These are phyloP conservation scores for Frankliniella fusca DNA, from an alignment of 2,888 invertebrate species.

Conservation along the genomic window DNA sequence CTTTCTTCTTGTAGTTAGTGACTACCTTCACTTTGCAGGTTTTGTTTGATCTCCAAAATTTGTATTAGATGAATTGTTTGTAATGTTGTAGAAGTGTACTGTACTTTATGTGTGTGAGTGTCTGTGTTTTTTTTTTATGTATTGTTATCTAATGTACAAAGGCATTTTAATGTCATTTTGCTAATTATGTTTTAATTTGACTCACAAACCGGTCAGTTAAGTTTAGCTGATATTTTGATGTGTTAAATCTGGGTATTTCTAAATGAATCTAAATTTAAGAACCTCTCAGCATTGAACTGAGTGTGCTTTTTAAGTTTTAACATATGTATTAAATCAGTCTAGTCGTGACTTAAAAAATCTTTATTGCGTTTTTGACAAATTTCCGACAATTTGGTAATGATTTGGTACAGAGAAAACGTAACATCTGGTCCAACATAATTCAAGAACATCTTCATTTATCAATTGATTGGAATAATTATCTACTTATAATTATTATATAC, in stretches of 20 bases:
- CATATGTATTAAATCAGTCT: constrained; percentile 2
- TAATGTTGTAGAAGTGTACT: not conserved
- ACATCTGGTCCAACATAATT: too few relatives aligned
- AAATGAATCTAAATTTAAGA: too few relatives aligned
- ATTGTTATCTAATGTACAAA: not conserved
- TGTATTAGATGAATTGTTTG: not conserved
- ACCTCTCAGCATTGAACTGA: too few relatives aligned
- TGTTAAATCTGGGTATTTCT: too few relatives aligned
- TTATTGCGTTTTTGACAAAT: too few relatives aligned
- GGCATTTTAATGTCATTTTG: not conserved
- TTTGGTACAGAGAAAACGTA: not conserved
- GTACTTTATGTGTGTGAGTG: not conserved
- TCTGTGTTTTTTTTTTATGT: not conserved
- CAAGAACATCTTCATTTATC: not conserved
- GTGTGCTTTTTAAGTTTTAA: too few relatives aligned
- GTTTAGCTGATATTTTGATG: too few relatives aligned
- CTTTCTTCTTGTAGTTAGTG: not conserved
- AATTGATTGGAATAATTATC: not conserved
- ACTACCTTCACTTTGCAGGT: not conserved
- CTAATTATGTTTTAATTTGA: too few relatives aligned
- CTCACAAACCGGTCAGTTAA: not conserved
- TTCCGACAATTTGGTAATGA: not conserved
- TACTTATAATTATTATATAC: not conserved
- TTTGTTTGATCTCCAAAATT: constrained; percentile 1
- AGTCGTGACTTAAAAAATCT: not conserved